Evolutionary conservation across 2,113 vertebrate species (phyloP), one percentile per base, ranked within the genome.

Genomic region (Burhinus oedicnemus): DNA sequence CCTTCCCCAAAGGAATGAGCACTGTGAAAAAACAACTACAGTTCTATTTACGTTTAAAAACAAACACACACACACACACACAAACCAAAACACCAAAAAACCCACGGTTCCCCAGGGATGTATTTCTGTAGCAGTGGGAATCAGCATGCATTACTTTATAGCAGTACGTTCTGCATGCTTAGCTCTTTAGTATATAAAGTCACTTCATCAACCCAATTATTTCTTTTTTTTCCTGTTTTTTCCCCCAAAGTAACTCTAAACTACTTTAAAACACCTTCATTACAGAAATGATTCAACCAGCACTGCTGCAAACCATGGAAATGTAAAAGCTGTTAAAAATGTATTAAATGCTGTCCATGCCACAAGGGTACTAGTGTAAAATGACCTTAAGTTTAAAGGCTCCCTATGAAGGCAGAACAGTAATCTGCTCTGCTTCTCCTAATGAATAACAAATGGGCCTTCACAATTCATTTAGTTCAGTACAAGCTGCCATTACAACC

Each of bases 361-460:
- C 96, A 97, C 89, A 94, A 94, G 95, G 95, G 96, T 96, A 95
- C 95, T 79, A 85, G 94, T 96, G 95, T 97, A 96, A 97, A 96
- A 96, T 98, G 97, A 98, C 98, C 97, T 89, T 52, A 92, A 78
- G 89, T 98, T 97, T 97, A 97, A 95, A 97, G 96, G 95, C 94
- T 97, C 96, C 87, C 95, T 97, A 90, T 93, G 94, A 96, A 72
- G 89, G 92, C 95, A 94, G 96, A 95, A 90, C 82, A 90, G 91
- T 96, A 97, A 93, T 97, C 96, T 97, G 96, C 97, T 96, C 83
- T 96, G 90, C 96, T 97, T 92, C 93, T 97, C 94, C 92, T 98
- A 98, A 98, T 98, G 97, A 98, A 98, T 98, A 98, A 98, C 98
- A 98, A 98, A 98, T 98, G 98, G 98, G 68, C 95, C 92, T 98